phyloP scores from a whole-genome alignment of 2,888 invertebrate species.

The Diarsia brunnea region DNA sequence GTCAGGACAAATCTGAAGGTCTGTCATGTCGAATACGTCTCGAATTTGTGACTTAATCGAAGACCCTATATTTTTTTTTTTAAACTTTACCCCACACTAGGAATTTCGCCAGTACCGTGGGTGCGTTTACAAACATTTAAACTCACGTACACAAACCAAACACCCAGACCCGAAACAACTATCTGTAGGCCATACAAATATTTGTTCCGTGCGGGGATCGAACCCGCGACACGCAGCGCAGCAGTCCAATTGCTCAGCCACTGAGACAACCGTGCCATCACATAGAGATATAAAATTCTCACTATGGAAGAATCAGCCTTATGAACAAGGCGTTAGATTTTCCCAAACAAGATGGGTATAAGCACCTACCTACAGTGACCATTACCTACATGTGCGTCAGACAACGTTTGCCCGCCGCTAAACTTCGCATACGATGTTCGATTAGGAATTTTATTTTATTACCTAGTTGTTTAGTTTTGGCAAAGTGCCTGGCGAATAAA shows the following conservation, averaged over 20 bases:
- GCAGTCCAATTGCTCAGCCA: too few species aligned
- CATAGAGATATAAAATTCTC: background rate
- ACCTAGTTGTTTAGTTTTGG: constrained; percentile 74
- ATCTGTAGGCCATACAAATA: too few species aligned
- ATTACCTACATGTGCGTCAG: constrained; percentile 71
- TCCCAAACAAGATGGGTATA: constrained; percentile 28
- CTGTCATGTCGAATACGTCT: background rate
- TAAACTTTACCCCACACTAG: too few species aligned
- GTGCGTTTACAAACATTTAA: too few species aligned
- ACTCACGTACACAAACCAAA: too few species aligned
- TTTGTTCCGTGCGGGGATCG: too few species aligned
- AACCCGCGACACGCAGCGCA: too few species aligned
- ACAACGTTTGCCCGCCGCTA: constrained; percentile 65
- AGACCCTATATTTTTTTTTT: too few species aligned
- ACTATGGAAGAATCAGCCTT: background rate
- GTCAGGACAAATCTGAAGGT: constrained; percentile 16
- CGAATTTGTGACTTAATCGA: background rate
- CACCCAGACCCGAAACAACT: too few species aligned
- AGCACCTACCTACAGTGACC: constrained; percentile 22
- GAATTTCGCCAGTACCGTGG: too few species aligned
- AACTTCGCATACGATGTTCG: constrained; percentile 73
- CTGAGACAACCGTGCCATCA: too few species aligned
- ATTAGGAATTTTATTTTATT: constrained; percentile 76
- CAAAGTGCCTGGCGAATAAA: constrained; percentile 74
- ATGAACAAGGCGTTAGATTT: constrained; percentile 38